A percentile compares a stretch with the other conserved stretches of the same genome.
These are phyloP conservation scores for Drosophila melanogaster DNA, from an alignment of 1,140 invertebrate species.

Conservation along the genomic window Release_6_plus_ISO1_MT NT_037436.4:4807001-4807500, in stretches of 20 bases:
- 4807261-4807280: conserved; percentile 8
- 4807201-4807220: conserved; percentile 90
- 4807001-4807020: conserved; percentile 90
- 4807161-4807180: conserved; percentile 87
- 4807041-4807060: conserved; percentile 85
- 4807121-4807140: conserved; percentile 91
- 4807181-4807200: conserved; percentile 88
- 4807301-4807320: conserved; percentile 3
- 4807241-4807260: conserved; percentile 16
- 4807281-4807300: background rate
- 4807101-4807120: conserved; percentile 95
- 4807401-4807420: background rate
- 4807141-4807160: conserved; percentile 90
- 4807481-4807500: no score
- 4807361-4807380: conserved; percentile 35
- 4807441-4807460: background rate
- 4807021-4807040: conserved; percentile 89
- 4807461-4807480: background rate
- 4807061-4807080: conserved; percentile 86
- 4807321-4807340: background rate
- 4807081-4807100: conserved; percentile 92
- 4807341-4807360: conserved; percentile 5
- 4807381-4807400: conserved; percentile 21
- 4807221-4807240: conserved; percentile 80
- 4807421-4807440: conserved; percentile 21